Evolutionary conservation across 2,888 invertebrate genomes (phyloP), one percentile per base, ranked within the genome.

Genomic region (Epinotia ramella): DNA sequence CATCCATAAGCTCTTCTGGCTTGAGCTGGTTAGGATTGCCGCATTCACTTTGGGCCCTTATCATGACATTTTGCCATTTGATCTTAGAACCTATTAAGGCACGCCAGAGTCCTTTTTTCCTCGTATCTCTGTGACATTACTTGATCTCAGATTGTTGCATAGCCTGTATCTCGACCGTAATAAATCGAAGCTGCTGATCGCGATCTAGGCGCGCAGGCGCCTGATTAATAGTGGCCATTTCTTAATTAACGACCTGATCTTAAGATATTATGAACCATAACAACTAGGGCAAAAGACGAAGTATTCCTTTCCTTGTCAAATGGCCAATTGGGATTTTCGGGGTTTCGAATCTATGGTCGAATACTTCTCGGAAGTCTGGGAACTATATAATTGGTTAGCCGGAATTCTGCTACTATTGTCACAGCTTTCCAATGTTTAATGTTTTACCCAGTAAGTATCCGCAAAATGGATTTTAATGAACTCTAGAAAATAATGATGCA

Each of bases 191-290:
- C 83, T 82, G 82, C 83, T 79, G 87, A 88, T 89, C 86, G 87
- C 84, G 86, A 88, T 87, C 87, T 83, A 77, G 85, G 79, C 82
- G 81, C 84, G 82, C 79, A 79, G 82, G 83, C 84, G 82, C 83
- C 85, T 88, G 89, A 91, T 91, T 88, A 90, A 91, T 89, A 87
- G 83, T 81, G 78, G 83, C 84, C 84, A 86, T 85, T 90, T 91
- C 89, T 90, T 91, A 90, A 91, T 91, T 90, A 89, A 90, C 86
- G 86, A 87, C 79, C 80, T 78, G 71, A 77, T 79, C n/a, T 60
- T 59, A 40, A 67, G 82, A 83, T 83, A 81, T 86, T 87, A 87
- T 85, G 84, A 86, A 83, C 81, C 78, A 80, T 40, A 57, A 20
- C 20, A 28, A 59, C 24, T 59, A n/a, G 20, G n/a, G 12, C 59